Base-by-base conservation (phyloP, 2,888 invertebrate species). In the Athalia cordata region DNA sequence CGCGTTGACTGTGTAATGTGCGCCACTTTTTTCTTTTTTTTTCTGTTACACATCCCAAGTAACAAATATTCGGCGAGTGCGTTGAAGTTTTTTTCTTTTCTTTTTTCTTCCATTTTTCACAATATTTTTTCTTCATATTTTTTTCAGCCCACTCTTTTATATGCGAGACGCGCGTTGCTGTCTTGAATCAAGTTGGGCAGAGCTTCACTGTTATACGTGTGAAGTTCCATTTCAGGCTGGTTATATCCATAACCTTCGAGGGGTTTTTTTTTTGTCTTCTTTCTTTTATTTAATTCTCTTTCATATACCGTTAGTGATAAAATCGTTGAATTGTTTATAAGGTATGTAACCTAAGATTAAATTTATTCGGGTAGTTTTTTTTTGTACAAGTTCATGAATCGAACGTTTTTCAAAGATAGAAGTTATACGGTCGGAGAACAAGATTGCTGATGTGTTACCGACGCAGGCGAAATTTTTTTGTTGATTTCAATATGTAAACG, bases 1-100 rank as follows among this genome's bases (percentile, higher is more conserved):
- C 75, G 65, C 81, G 83, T 84, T 84, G 82, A 84, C 82, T 84
- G 80, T 81, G 82, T 82, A 84, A 84, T 84, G 82, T 84, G 82
- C 80, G 78, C 67, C 61, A 67, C 77, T 77, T 77, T 78, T 68
- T 75, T 55, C 11, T 2, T 15, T 78, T n/a, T 62, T 11, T 68
- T 67, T 64, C 47, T 43, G 52, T 52, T 52, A 64, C 61, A 59
- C 55, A 70, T n/a, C 55, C 43, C 66, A 15, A 43, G 57, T 59
- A 50, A 57, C n/a, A 76, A 67, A 61, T 78, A 68, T 77, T 74
- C 67, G 43, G 55, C 7, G 5, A n/a, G 52, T 47, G 50, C 43
- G 52, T 43, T 68, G 29, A 29, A 29, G 29, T 29, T 29, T 29
- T 29, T 29, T 29, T 29, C 29, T 29, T 29, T 2, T 29, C 29